phyloP scores from a whole-genome alignment of 2,888 invertebrate species.

The Pseudoips prasinana region DNA sequence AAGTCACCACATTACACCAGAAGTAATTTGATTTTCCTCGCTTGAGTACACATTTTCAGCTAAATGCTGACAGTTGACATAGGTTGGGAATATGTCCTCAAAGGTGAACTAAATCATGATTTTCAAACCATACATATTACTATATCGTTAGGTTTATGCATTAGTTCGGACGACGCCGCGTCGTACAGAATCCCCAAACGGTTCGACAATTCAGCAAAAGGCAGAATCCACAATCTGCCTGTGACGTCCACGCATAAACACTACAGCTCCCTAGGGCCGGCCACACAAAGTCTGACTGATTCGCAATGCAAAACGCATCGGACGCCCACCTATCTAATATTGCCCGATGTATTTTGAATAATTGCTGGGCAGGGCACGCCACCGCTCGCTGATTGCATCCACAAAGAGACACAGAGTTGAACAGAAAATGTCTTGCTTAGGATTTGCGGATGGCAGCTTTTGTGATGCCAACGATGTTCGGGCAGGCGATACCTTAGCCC shows the following conservation, averaged over 20 bases:
- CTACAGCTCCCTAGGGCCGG: constrained; percentile 57
- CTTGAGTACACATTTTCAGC: too few species aligned
- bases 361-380: constrained; percentile 58
- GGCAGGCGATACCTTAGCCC: not conserved
- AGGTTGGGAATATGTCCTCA: too few species aligned
- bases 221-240: constrained; percentile 60
- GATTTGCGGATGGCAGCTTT: constrained; percentile 39
- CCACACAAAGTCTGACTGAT: constrained; percentile 72
- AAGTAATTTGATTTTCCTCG: too few species aligned
- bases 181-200: constrained; percentile 50
- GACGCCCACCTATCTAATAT: constrained; percentile 77
- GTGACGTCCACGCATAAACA: constrained; percentile 64
- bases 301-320: constrained; percentile 79
- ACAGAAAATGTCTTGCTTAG: constrained; percentile 68
- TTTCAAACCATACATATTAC: constrained; percentile 20
- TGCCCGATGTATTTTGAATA: constrained; percentile 80
- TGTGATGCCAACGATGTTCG: constrained; percentile 8
- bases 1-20: too few species aligned
- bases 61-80: too few species aligned
- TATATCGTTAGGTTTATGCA: constrained; percentile 3
- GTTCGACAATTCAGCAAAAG: constrained; percentile 63
- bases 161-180: constrained; percentile 35
- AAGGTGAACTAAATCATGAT: too few species aligned
- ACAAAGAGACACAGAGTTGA: constrained; percentile 58
- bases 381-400: constrained; percentile 61